A percentile compares a stretch with the other conserved stretches of the same genome.
Conservation (phyloP, 2,113 vertebrate genomes). For the Engraulis encrasicolus region DNA sequence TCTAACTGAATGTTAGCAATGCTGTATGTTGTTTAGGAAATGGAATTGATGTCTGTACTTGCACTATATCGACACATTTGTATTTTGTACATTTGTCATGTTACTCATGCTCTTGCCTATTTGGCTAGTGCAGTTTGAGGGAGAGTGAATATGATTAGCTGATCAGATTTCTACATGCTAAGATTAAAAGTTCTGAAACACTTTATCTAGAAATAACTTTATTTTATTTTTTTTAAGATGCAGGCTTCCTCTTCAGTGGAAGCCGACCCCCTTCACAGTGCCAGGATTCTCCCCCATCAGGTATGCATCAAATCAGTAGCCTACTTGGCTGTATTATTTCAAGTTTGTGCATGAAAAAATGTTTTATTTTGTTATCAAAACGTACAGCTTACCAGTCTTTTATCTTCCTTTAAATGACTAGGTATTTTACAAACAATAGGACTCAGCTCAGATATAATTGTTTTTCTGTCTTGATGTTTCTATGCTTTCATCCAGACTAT, state of each 20-base stretch:
- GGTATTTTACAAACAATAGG: not conserved
- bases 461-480: not conserved
- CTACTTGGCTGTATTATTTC: too few relatives aligned
- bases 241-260: constrained; percentile 93
- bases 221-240: constrained; percentile 74
- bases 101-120: too few relatives aligned
- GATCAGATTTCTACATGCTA: too few relatives aligned
- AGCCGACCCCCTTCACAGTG: constrained; percentile 83
- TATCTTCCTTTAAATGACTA: not conserved
- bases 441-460: not conserved
- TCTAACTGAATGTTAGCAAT: not conserved
- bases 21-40: too few relatives aligned
- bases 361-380: not conserved
- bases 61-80: too few relatives aligned
- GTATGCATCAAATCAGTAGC: constrained; percentile 66
- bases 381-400: not conserved
- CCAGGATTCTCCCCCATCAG: constrained; percentile 84
- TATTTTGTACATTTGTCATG: too few relatives aligned
- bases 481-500: constrained; percentile 76
- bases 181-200: not conserved
- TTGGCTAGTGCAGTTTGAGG: too few relatives aligned
- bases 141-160: too few relatives aligned
- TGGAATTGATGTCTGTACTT: too few relatives aligned
- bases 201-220: not conserved
- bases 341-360: too few relatives aligned